Conservation (phyloP, 2,113 vertebrate genomes). For the Theristicus caerulescens region DNA sequence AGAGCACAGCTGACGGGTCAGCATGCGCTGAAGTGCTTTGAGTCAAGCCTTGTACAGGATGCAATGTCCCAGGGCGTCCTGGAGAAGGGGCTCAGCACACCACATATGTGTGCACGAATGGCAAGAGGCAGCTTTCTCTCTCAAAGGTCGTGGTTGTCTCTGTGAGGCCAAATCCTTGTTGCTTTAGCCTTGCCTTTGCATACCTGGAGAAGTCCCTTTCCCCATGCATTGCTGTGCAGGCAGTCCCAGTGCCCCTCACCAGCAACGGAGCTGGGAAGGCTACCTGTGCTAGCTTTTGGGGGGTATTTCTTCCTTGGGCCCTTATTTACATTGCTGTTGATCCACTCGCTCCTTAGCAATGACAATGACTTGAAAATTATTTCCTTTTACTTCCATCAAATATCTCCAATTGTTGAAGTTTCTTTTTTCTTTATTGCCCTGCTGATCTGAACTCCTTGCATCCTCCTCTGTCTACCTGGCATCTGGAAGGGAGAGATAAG, state of each 20-base stretch:
- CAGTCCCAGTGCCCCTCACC: neutral
- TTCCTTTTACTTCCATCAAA: neutral
- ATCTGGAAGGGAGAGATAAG: constrained; percentile 65
- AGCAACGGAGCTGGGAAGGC: neutral
- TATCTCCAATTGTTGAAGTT: neutral
- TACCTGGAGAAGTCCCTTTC: neutral
- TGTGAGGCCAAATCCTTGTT: neutral
- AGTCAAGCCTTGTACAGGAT: neutral
- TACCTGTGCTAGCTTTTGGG: neutral
- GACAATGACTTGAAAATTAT: neutral
- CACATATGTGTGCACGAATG: fast-evolving
- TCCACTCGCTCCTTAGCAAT: neutral
- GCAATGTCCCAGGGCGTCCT: neutral
- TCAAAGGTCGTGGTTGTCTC: neutral
- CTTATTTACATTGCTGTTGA: neutral
- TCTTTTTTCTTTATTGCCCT: neutral
- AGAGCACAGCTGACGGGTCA: neutral
- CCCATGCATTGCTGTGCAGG: fast-evolving
- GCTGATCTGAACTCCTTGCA: constrained; percentile 17
- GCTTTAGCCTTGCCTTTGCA: neutral
- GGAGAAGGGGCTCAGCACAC: neutral
- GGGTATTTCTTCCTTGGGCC: neutral
- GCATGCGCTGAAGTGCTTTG: neutral
- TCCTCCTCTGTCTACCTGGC: constrained; percentile 34
- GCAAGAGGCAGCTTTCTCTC: neutral